Conservation (phyloP, 1,140 invertebrate species). For the Galleria mellonella region DNA sequence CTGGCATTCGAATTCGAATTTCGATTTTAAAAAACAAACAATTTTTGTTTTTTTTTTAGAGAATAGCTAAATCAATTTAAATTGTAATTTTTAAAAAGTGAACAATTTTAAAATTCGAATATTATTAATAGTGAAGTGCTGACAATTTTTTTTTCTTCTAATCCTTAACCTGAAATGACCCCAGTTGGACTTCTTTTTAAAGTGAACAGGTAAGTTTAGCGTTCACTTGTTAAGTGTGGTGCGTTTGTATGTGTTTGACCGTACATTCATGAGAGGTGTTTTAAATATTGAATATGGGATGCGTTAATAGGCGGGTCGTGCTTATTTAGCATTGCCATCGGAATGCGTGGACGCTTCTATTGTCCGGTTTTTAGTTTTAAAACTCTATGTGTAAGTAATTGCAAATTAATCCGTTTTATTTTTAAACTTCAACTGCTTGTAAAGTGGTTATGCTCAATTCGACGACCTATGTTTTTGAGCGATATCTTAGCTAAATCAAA, state of each 20-base stretch:
- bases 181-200: constrained; percentile 70
- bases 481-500: too few relatives aligned
- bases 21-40: neutral
- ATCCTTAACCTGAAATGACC: constrained; percentile 47
- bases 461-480: too few relatives aligned
- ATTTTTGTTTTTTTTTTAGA: constrained; percentile 1
- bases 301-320: constrained; percentile 17
- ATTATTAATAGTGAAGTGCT: constrained; percentile 10
- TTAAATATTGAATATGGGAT: constrained; percentile 29
- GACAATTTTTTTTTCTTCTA: constrained; percentile 16
- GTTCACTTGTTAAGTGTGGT: constrained; percentile 7
- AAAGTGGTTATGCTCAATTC: too few relatives aligned
- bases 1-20: neutral
- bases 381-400: constrained; percentile 12
- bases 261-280: constrained; percentile 13
- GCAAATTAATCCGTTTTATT: constrained; percentile 3
- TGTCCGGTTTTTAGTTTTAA: constrained; percentile 7
- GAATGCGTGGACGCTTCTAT: constrained; percentile 7
- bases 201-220: constrained; percentile 66
- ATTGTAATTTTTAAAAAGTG: constrained; percentile 3
- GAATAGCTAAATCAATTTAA: constrained; percentile 9
- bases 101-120: constrained; percentile 4
- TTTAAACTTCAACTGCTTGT: neutral
- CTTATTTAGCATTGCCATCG: constrained; percentile 7
- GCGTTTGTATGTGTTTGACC: neutral